Evolutionary conservation across 1,140 invertebrate genomes (phyloP).

Genomic region (Ceratina japonica): DNA sequence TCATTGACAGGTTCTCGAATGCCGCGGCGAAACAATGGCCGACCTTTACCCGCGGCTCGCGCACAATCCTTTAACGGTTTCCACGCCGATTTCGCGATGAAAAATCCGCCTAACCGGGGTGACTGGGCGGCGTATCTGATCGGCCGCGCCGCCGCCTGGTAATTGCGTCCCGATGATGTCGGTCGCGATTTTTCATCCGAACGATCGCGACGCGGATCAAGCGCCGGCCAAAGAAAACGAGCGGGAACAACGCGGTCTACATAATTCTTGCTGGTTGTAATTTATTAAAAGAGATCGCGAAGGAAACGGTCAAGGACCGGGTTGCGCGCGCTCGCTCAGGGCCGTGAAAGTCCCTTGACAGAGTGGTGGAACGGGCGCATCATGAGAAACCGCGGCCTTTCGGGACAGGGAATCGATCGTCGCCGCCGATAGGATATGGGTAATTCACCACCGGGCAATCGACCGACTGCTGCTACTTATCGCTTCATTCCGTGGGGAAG

Average conservation of each 20-base stretch:
- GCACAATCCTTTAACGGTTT: conserved; percentile 8
- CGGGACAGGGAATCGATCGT: conserved; percentile 42
- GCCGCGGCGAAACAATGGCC: neutral
- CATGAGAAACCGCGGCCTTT: conserved; percentile 55
- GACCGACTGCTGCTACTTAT: neutral
- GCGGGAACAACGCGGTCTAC: conserved; percentile 19
- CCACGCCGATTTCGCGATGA: conserved; percentile 11
- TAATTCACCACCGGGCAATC: conserved; percentile 4
- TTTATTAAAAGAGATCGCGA: conserved; percentile 62
- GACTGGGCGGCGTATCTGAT: conserved; percentile 30
- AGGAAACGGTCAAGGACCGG: conserved; percentile 58
- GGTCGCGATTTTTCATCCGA: conserved; percentile 23
- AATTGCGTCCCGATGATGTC: conserved; percentile 16
- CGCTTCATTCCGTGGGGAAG: conserved; percentile 15
- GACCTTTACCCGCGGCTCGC: neutral
- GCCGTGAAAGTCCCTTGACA: conserved; percentile 63
- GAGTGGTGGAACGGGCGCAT: conserved; percentile 46
- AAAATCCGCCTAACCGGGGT: conserved; percentile 19
- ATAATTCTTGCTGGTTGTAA: conserved; percentile 19
- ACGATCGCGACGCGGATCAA: conserved; percentile 26
- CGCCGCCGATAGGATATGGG: conserved; percentile 42
- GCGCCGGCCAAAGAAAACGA: neutral
- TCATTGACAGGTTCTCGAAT: neutral
- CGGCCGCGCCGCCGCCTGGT: neutral
- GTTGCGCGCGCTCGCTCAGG: conserved; percentile 41